Evolutionary conservation across 2,888 invertebrate genomes (phyloP), one percentile per base, ranked within the genome.

Genomic region (Andrena flavipes): DNA sequence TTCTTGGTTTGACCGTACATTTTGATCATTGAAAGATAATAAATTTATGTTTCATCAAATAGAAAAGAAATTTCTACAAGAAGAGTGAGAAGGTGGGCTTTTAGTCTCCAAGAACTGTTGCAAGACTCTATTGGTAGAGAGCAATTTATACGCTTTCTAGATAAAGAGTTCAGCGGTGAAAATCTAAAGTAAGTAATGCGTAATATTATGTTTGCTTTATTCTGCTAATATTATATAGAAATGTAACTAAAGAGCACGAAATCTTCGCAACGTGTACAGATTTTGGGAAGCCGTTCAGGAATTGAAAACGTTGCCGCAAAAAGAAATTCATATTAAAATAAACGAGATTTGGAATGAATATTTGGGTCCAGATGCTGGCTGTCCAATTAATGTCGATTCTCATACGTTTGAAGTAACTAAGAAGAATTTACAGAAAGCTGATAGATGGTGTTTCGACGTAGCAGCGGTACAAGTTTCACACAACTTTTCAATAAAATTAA

Each of bases 151-250:
- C 97, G 96, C 92, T 99, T 99, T 94, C 96, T 99, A 65, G 98
- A 98, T 92, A 99, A 99, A 94, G 99, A 99, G 95, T 99, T 99
- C 94, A 99, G 99, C 91, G 98, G 98, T 64, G 99, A 99, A 95
- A 99, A 99, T 95, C 96, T 99, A 90, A 98, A 98, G 98, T 99
- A 93, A 95, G 96, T 94, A 64, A 68, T 16, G 7, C 2, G 23
- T 23, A 35, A 35, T 49, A 59, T 56, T 16, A 8, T 54, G 54
- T 20, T 20, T 2, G 10, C 26, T 20, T 56, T 62, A 13, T 5
- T 49, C 0, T 10, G 51, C 10, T 7, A 6, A n/a, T 13, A 6
- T 8, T 1, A 56, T 29, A 63, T 67, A 35, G 4, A 64, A 35
- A 4, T 33, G 8, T 13, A 48, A 16, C 48, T 51, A 30, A 23